Evolutionary conservation across 1,140 invertebrate genomes (phyloP).

Genomic region (Thaumatotibia leucotreta): DNA sequence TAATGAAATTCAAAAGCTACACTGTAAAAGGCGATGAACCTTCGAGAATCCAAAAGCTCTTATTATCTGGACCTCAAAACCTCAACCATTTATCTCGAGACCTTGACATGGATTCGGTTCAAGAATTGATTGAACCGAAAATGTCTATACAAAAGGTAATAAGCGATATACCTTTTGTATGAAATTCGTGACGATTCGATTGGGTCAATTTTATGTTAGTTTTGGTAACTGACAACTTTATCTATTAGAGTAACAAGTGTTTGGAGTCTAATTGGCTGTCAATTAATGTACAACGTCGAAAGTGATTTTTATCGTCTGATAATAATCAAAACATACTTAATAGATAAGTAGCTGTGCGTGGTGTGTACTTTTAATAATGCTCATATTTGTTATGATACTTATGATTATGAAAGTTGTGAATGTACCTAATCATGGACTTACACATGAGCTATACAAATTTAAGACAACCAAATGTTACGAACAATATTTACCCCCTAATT

Average conservation of each 20-base stretch:
- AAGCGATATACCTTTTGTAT: not conserved
- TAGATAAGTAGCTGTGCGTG: no score
- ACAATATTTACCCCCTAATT: no score
- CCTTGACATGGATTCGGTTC: not conserved
- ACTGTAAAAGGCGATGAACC: not conserved
- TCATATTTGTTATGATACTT: no score
- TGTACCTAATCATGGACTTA: no score
- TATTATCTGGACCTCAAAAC: not conserved
- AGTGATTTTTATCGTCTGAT: not conserved
- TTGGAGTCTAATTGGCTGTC: not conserved
- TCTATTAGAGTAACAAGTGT: not conserved
- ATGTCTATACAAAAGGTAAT: not conserved
- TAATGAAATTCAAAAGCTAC: not conserved
- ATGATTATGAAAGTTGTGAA: no score
- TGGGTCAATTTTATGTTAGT: not conserved
- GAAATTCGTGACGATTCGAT: not conserved
- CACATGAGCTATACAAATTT: no score
- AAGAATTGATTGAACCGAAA: not conserved
- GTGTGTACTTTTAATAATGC: no score
- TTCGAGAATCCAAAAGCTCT: not conserved
- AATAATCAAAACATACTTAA: not conserved
- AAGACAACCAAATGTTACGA: no score
- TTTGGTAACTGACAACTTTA: not conserved
- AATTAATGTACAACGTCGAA: not conserved
- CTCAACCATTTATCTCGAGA: not conserved